A percentile compares a stretch with the other conserved stretches of the same genome.
Evolutionary conservation across 2,113 vertebrate species (phyloP).

Genomic region (Narcine bancroftii): DNA sequence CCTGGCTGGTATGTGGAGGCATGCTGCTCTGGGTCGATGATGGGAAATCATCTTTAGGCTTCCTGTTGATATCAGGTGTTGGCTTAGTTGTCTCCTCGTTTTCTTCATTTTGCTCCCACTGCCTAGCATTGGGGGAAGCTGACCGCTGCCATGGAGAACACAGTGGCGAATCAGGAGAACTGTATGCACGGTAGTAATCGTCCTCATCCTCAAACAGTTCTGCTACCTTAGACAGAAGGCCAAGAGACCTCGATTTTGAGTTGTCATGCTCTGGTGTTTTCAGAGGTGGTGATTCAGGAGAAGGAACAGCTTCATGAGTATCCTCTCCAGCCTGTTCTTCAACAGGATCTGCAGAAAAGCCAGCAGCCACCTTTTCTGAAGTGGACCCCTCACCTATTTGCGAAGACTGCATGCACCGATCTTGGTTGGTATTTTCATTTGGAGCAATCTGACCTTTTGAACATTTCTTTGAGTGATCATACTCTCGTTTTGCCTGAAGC

Average conservation of each 20-base stretch:
- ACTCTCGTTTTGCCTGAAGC: constrained; percentile 87
- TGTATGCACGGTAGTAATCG: constrained; percentile 48
- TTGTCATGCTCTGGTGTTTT: background rate
- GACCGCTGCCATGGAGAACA: constrained; percentile 76
- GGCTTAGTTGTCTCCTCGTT: constrained; percentile 43
- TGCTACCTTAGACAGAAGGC: background rate
- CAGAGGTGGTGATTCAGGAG: background rate
- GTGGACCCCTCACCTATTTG: background rate
- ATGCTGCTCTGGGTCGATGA: background rate
- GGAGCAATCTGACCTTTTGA: background rate
- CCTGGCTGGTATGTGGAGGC: background rate
- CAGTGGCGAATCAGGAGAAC: constrained; percentile 66
- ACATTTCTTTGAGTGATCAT: constrained; percentile 68
- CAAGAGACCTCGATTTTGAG: background rate
- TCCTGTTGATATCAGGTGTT: constrained; percentile 40
- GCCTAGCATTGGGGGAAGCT: constrained; percentile 53
- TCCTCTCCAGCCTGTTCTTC: background rate
- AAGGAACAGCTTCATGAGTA: background rate
- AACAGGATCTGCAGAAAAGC: background rate
- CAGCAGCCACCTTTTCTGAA: background rate
- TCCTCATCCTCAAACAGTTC: background rate
- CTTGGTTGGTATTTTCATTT: background rate
- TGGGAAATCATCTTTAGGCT: background rate
- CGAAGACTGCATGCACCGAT: background rate
- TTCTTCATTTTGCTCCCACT: constrained; percentile 46